phyloP scores from a whole-genome alignment of 2,888 invertebrate genomes.

The Cerastis rubricosa region DNA sequence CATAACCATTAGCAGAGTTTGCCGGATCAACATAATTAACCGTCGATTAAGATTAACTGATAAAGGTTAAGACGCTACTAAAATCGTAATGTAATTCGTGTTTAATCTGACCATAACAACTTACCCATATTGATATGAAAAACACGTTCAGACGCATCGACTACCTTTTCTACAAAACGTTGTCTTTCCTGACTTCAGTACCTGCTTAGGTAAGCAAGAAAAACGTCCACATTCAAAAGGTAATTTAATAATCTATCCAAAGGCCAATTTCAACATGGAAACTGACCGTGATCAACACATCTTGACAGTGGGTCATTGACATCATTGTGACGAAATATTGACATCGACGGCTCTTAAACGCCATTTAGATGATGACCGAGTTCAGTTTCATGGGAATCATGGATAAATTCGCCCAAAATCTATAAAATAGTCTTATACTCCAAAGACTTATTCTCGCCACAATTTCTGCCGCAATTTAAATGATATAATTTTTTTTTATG shows the following conservation, averaged over 20 bases:
- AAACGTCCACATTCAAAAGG: neutral
- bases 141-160: neutral
- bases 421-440: neutral
- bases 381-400: neutral
- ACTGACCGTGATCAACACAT: neutral
- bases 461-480: neutral
- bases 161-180: neutral
- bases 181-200: neutral
- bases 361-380: neutral
- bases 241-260: neutral
- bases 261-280: neutral
- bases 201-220: too few relatives aligned
- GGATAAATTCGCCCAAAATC: neutral
- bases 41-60: slow-evolving; percentile 71
- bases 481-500: neutral
- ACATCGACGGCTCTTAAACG: neutral
- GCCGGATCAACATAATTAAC: slow-evolving; percentile 70
- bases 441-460: neutral
- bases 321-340: neutral
- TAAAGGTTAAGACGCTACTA: slow-evolving; percentile 64
- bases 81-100: slow-evolving; percentile 54
- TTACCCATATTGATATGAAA: slow-evolving; percentile 5
- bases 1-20: slow-evolving; percentile 63
- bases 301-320: neutral
- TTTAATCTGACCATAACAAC: slow-evolving; percentile 34